phyloP scores from a whole-genome alignment of 2,888 invertebrate genomes.

The Rhorus exstirpatorius region DNA sequence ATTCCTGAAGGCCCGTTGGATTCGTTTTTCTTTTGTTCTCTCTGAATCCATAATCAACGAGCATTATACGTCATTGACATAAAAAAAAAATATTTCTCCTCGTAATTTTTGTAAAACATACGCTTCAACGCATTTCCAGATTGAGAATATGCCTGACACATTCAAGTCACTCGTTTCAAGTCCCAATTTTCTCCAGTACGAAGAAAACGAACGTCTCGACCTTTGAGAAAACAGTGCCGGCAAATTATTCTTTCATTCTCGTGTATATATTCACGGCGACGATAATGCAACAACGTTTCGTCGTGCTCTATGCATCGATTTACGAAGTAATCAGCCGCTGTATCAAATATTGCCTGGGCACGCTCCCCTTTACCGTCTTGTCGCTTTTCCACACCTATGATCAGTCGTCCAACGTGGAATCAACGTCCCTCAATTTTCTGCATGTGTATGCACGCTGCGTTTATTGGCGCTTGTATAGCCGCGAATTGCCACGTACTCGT shows the following conservation, averaged over 20 bases:
- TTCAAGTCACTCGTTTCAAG: background rate
- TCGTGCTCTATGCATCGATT: constrained; percentile 43
- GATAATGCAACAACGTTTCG: constrained; percentile 1
- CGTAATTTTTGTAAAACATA: background rate
- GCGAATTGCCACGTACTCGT: no score
- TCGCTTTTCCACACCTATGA: background rate
- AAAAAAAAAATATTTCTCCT: background rate
- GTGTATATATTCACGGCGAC: background rate
- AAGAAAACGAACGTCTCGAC: background rate
- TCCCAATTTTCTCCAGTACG: background rate
- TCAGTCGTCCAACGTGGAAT: background rate
- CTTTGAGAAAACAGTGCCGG: background rate
- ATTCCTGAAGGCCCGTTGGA: no score
- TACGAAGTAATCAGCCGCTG: constrained; percentile 48
- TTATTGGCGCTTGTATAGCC: no score
- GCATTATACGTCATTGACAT: background rate
- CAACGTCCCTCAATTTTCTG: no score
- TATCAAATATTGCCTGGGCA: constrained; percentile 39
- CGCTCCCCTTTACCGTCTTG: background rate
- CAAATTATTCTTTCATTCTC: background rate
- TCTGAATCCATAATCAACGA: no score
- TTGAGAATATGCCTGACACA: background rate
- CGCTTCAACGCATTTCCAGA: no score
- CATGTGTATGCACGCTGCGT: no score
- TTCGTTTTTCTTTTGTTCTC: no score